These are phyloP conservation scores for Proteles cristata DNA, from an alignment of 2,113 vertebrate species.

Conservation along the genomic window DNA sequence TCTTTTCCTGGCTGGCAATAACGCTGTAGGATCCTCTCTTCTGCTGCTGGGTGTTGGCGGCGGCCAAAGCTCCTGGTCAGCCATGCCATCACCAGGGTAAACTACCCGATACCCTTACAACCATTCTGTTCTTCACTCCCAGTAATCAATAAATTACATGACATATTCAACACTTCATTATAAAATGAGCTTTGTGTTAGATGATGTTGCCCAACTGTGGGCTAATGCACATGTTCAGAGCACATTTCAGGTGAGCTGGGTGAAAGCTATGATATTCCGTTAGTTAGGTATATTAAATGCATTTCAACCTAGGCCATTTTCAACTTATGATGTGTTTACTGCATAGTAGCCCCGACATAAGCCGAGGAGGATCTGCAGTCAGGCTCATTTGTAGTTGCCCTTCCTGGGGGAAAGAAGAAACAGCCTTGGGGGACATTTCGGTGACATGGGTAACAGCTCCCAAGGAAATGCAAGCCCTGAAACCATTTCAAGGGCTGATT, in stretches of 20 bases:
- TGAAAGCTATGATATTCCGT: background rate
- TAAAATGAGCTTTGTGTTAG: background rate
- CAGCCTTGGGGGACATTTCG: background rate
- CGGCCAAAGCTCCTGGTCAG: background rate
- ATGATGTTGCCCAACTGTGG: background rate
- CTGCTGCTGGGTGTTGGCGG: background rate
- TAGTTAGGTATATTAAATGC: background rate
- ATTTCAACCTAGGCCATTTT: background rate
- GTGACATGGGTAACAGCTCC: background rate
- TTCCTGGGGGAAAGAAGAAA: slow-evolving; percentile 12
- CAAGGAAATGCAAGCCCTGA: background rate
- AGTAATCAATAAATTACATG: background rate
- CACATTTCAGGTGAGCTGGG: background rate
- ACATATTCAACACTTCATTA: background rate
- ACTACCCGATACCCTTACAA: background rate
- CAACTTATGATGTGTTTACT: background rate
- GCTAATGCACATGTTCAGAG: background rate
- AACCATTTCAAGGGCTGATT: background rate
- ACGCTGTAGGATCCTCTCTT: no score
- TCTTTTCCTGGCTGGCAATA: background rate
- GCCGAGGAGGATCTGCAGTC: background rate
- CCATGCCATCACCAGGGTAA: background rate
- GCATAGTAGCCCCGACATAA: background rate
- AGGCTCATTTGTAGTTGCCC: background rate
- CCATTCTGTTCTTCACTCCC: background rate